Evolutionary conservation across 2,797 vertebrate species (phyloP), one percentile per base, ranked within the genome.

Genomic region (Crenuchus spilurus): DNA sequence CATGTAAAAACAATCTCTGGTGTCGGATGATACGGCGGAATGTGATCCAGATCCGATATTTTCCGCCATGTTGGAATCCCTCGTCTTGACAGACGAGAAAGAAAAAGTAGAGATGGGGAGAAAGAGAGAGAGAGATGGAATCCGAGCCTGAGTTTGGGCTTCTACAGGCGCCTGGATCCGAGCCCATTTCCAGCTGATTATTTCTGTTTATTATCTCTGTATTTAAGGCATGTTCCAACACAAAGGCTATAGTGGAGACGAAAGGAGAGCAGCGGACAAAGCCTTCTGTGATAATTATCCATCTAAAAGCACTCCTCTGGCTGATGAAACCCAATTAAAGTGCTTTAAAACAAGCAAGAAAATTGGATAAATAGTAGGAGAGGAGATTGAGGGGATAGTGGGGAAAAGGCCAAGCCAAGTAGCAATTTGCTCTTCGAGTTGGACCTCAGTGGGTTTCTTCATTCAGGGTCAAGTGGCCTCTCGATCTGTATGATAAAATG

Each of bases 271-370:
- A 66, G 24, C 68, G 72, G 70, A 76, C 83, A 72, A 78, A 72
- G 64, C 80, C 76, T 54, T 52, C 44, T 31, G 70, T 84, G 70
- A 83, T 85, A 83, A 84, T 83, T 74, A 78, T 86, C 80, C 70
- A 78, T 79, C 76, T 70, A 70, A 81, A 84, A 75, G 69, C 76
- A 65, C 74, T 81, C 80, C 62, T 72, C 77, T 75, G 65, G 68
- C 83, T 75, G 66, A 85, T 83, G 65, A 83, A 84, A 83, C 75
- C 69, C 80, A 86, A 84, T 80, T 74, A 83, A 75, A 76, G 57
- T 33, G 49, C 65, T 73, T 74, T 75, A 83, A 80, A 71, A 78
- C 78, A 83, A 77, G 64, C 54, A 14, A 41, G 67, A 60, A 67
- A 80, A 85, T 75, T 58, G 52, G 71, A 62, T 71, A 70, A 76